Percentiles rank a stretch among this genome's conserved stretches.
phyloP scores from a whole-genome alignment of 1,140 invertebrate genomes.

The Dinoponera quadriceps region DNA sequence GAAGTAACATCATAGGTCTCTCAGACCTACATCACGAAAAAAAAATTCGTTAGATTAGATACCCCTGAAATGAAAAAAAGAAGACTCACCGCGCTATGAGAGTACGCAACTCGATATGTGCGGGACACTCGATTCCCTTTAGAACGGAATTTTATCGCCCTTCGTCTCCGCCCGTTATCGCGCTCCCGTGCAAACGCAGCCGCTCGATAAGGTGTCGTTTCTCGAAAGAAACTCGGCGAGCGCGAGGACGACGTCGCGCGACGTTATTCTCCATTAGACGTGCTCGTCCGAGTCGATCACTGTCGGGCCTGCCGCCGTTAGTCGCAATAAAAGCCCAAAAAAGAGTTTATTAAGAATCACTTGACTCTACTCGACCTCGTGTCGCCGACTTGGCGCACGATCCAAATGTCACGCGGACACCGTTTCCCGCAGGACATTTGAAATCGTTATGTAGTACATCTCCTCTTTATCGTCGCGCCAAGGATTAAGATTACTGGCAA shows the following conservation, averaged over 20 bases:
- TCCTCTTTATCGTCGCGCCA: constrained; percentile 21
- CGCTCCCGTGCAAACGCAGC: constrained; percentile 49
- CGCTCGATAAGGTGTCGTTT: constrained; percentile 59
- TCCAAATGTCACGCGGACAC: constrained; percentile 28
- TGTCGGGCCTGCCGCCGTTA: constrained; percentile 50
- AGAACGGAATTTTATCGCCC: constrained; percentile 64
- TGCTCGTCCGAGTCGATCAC: constrained; percentile 26
- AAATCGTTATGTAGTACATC: constrained; percentile 11
- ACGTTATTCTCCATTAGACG: constrained; percentile 13
- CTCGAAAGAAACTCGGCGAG: not conserved
- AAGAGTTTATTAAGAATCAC: constrained; percentile 49
- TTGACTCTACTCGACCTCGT: constrained; percentile 47
- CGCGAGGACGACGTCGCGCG: constrained; percentile 29
- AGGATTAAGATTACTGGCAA: too few relatives aligned
- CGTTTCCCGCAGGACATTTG: constrained; percentile 7
- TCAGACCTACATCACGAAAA: too few relatives aligned
- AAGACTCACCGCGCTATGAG: constrained; percentile 36
- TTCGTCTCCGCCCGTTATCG: constrained; percentile 38
- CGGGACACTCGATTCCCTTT: constrained; percentile 63
- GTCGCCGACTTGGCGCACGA: constrained; percentile 25
- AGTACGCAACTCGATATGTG: constrained; percentile 26
- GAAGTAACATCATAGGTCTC: too few relatives aligned
- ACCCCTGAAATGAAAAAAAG: too few relatives aligned
- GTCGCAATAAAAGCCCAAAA: constrained; percentile 53
- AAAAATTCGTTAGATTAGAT: too few relatives aligned